Evolutionary conservation across 2,113 vertebrate genomes (phyloP).

Genomic region (Alaudala cheleensis): DNA sequence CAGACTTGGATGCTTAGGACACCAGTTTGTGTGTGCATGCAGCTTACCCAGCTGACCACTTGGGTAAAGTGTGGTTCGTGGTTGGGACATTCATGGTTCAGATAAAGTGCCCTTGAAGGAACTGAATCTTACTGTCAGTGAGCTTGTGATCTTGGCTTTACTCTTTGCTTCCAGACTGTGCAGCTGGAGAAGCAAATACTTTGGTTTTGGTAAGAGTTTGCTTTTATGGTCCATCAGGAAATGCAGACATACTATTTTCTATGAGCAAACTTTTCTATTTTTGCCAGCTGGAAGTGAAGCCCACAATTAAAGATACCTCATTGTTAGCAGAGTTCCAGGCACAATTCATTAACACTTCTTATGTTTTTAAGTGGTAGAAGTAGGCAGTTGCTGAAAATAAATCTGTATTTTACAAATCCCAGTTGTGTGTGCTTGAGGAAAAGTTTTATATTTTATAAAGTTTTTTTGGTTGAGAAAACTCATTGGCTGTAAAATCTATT

Average conservation of each 20-base stretch:
- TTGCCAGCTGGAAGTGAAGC: background rate
- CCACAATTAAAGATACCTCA: background rate
- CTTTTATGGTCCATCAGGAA: background rate
- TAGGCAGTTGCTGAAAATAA: background rate
- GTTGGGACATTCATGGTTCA: background rate
- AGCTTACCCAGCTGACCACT: background rate
- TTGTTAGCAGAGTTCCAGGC: background rate
- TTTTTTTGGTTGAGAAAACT: background rate
- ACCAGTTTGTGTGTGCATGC: accelerated
- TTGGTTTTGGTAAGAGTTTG: background rate
- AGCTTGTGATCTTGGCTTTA: background rate
- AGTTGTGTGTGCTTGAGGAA: background rate
- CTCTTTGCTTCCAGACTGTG: background rate
- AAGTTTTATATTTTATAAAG: background rate
- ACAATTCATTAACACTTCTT: background rate
- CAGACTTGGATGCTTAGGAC: background rate
- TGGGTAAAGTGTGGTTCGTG: background rate
- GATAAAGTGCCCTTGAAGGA: background rate
- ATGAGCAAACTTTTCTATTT: background rate
- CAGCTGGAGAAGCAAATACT: background rate
- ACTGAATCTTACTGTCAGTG: background rate
- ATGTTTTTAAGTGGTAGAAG: background rate
- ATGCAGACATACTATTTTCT: background rate
- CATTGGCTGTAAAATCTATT: background rate
- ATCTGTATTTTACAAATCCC: background rate